These are phyloP conservation scores for Aphidius ervi DNA, from an alignment of 1,140 invertebrate species.

Conservation along the genomic window DNA sequence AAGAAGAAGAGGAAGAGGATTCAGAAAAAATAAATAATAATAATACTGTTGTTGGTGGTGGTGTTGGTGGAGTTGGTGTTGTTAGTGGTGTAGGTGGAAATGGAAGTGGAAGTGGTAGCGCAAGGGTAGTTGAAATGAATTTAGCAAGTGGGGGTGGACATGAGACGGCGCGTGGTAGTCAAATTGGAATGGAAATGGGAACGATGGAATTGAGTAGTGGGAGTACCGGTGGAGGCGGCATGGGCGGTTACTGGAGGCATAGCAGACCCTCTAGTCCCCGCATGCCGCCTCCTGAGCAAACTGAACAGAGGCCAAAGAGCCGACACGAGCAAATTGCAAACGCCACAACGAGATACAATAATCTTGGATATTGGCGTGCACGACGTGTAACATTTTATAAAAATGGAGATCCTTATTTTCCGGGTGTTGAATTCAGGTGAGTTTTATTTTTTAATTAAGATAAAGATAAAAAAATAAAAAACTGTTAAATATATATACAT, in stretches of 20 bases:
- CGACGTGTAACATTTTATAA: slow-evolving; percentile 84
- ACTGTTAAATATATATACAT: slow-evolving; percentile 1
- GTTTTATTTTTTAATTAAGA: slow-evolving; percentile 7
- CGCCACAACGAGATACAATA: slow-evolving; percentile 62
- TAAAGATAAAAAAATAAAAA: neutral
- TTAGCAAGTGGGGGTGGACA: slow-evolving; percentile 22
- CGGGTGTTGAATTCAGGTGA: slow-evolving; percentile 77
- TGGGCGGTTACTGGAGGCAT: slow-evolving; percentile 58
- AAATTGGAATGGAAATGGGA: slow-evolving; percentile 31
- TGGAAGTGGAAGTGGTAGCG: slow-evolving; percentile 25
- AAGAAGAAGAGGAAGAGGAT: slow-evolving; percentile 32
- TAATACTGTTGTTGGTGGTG: too few relatives aligned
- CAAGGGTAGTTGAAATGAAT: slow-evolving; percentile 15
- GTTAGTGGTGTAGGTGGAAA: slow-evolving; percentile 12
- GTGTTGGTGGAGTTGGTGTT: too few relatives aligned
- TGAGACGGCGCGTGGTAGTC: slow-evolving; percentile 30
- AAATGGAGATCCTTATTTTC: slow-evolving; percentile 90
- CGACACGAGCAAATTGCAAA: slow-evolving; percentile 45
- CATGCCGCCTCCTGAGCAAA: slow-evolving; percentile 55
- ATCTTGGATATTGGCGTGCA: slow-evolving; percentile 82
- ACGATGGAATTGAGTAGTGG: slow-evolving; percentile 42
- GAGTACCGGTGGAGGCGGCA: slow-evolving; percentile 45
- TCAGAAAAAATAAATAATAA: neutral
- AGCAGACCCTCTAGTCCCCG: slow-evolving; percentile 55
- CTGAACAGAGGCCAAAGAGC: slow-evolving; percentile 52